phyloP scores from a whole-genome alignment of 2,797 vertebrate genomes.

The Acanthurus leucopareius region DNA sequence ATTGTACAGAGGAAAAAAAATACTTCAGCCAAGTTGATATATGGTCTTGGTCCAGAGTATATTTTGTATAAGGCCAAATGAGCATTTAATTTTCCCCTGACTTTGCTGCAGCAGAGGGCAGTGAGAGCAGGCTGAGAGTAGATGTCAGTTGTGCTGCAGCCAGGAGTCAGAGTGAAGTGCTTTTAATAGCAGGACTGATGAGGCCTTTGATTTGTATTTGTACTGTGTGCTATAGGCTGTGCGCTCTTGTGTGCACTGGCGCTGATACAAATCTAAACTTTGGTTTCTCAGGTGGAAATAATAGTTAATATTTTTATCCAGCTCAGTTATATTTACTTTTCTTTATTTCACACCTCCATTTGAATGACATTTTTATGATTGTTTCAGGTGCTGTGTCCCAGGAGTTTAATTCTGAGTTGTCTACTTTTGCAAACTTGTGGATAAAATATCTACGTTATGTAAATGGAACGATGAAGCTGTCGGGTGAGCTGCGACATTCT shows the following conservation, averaged over 20 bases:
- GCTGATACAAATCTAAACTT: not conserved
- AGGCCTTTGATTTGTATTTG: slow-evolving; percentile 54
- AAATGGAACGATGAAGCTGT: not conserved
- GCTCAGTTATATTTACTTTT: slow-evolving; percentile 1
- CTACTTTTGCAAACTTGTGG: not conserved
- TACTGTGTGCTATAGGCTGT: slow-evolving; percentile 29
- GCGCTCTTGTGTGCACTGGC: slow-evolving; percentile 3
- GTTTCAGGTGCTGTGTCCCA: not conserved
- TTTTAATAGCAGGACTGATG: slow-evolving; percentile 24
- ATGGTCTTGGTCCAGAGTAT: slow-evolving; percentile 29
- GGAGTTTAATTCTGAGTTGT: not conserved
- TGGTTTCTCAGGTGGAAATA: not conserved
- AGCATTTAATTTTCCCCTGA: slow-evolving; percentile 28
- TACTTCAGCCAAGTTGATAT: slow-evolving; percentile 38
- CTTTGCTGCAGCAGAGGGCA: slow-evolving; percentile 38
- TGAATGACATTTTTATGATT: not conserved
- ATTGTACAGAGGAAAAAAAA: slow-evolving; percentile 33
- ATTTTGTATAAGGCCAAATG: slow-evolving; percentile 30
- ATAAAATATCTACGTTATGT: not conserved
- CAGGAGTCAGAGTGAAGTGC: slow-evolving; percentile 27
- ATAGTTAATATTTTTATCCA: not conserved
- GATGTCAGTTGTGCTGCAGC: slow-evolving; percentile 24
- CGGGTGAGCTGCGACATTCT: not conserved
- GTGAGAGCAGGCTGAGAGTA: slow-evolving; percentile 35
- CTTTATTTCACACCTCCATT: not conserved